Base-by-base conservation (phyloP, 2,888 invertebrate genomes). In the Bellardia bayeri region DNA sequence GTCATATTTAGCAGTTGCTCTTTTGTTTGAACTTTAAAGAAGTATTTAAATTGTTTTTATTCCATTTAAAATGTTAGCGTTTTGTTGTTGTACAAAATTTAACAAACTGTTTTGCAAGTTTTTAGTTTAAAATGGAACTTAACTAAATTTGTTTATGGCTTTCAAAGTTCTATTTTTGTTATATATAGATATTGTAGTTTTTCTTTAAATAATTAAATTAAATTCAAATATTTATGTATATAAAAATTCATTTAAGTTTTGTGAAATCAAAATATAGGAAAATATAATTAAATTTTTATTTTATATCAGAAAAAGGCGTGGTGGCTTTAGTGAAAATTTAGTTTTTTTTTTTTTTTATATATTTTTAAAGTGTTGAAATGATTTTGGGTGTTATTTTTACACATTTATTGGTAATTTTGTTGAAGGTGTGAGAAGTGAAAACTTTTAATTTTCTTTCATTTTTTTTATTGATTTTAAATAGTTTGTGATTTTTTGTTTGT, bases 311-410 rank as follows among this genome's bases (percentile, higher is more conserved):
- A 90, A 85, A 89, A 88, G 90, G 89, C 89, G 90, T 89, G 89
- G 89, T 89, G 89, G 89, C 89, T 89, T 89, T 83, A 85, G 89
- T 90, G 89, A 89, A 89, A 91, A 89, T 91, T 90, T 91, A 88
- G 85, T 87, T 88, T 86, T 85, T 91, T 87, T 88, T 86, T 85
- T 91, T 58, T 30, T 42, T 13, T 37, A 11, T 56, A 16, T 71
- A 76, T 74, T 63, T 79, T 54, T n/a, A 54, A 13, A 82, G 85
- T 86, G 85, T 86, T 68, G 6, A 6, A 13, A 51, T 13, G 9
- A 42, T 56, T 58, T 63, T 1, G 13, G 56, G 83, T 83, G 74
- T 75, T 83, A 80, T 76, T 71, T 56, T 79, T 86, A 86, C 83
- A 86, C 82, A 86, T 69, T 64, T 82, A 33, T 14, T 14, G n/a